Percentiles rank a stretch among this genome's conserved stretches.
phyloP scores from a whole-genome alignment of 2,797 vertebrate genomes.

The Xiphophorus birchmanni region DNA sequence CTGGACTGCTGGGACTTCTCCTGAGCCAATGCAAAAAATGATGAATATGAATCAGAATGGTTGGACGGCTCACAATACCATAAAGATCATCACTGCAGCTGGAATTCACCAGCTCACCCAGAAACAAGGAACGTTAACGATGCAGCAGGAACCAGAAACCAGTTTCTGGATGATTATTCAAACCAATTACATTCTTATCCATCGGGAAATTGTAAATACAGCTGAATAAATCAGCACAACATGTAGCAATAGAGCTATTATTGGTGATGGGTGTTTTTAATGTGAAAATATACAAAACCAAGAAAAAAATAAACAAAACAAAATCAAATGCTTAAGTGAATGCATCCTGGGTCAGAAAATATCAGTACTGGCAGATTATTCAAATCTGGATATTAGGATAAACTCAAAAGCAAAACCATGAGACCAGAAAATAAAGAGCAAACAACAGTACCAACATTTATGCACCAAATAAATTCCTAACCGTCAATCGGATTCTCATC shows the following conservation, averaged over 20 bases:
- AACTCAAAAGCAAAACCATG: background rate
- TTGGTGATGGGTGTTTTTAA: background rate
- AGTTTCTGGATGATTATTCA: background rate
- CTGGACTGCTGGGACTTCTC: constrained; percentile 30
- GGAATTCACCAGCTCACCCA: background rate
- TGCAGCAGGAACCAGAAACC: background rate
- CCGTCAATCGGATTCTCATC: background rate
- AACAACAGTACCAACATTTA: background rate
- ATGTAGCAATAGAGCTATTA: background rate
- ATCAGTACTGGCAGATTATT: background rate
- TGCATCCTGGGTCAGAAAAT: background rate
- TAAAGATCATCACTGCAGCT: background rate
- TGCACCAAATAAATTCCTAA: background rate
- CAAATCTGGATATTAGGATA: background rate
- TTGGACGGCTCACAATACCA: background rate
- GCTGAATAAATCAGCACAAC: background rate
- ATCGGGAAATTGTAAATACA: background rate
- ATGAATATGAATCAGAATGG: background rate
- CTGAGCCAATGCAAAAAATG: background rate
- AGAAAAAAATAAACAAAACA: background rate
- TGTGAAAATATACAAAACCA: background rate
- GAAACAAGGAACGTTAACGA: background rate
- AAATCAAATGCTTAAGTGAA: background rate
- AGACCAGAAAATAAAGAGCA: background rate
- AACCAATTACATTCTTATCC: background rate